A percentile compares a stretch with the other conserved stretches of the same genome.
These are phyloP conservation scores for Elymnias hypermnestra DNA, from an alignment of 1,140 invertebrate species.

Conservation along the genomic window DNA sequence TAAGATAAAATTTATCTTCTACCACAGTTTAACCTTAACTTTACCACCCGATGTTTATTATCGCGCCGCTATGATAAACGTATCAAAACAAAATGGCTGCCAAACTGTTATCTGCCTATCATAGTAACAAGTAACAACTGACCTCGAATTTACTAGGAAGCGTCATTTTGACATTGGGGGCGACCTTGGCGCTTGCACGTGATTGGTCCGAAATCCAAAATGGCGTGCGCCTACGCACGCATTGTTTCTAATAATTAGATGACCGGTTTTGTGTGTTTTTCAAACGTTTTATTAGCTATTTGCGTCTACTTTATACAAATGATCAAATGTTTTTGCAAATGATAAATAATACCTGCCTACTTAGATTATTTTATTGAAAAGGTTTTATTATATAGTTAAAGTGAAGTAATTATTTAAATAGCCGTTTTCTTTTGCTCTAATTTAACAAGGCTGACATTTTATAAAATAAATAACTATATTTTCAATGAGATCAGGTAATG, in stretches of 20 bases:
- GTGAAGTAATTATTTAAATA: no score
- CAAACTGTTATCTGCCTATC: constrained; percentile 43
- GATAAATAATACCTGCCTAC: no score
- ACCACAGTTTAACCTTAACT: constrained; percentile 18
- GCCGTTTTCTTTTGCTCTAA: no score
- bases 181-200: constrained; percentile 43
- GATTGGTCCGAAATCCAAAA: constrained; percentile 55
- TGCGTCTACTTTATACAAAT: no score
- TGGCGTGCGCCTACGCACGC: constrained; percentile 49
- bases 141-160: constrained; percentile 63
- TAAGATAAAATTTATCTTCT: no score
- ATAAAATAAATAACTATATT: no score
- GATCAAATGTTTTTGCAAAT: no score
- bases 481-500: no score
- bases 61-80: constrained; percentile 11
- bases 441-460: no score
- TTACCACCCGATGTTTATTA: constrained; percentile 4
- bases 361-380: no score
- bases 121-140: constrained; percentile 40
- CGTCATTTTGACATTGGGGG: constrained; percentile 58
- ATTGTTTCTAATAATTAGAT: constrained; percentile 37
- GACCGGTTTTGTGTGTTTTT: constrained; percentile 61
- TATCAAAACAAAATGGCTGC: constrained; percentile 53
- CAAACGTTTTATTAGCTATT: constrained; percentile 34
- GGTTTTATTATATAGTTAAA: no score